Conservation (phyloP, 2,797 vertebrate genomes). For the Gambelia wislizenii region DNA sequence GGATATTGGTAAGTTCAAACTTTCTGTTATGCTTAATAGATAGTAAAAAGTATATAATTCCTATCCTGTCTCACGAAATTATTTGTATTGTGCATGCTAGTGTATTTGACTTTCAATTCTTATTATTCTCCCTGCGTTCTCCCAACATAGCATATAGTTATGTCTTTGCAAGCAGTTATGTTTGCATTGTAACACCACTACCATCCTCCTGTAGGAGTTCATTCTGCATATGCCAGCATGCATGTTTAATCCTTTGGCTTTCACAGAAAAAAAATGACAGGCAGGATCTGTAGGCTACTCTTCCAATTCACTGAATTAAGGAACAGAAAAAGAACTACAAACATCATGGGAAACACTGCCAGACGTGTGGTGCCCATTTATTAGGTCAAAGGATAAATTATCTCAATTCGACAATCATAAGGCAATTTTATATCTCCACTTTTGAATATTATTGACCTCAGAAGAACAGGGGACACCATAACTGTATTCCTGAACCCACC, state of each 20-base stretch:
- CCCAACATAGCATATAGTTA: neutral
- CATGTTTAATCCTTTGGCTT: too few relatives aligned
- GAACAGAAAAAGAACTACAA: too few relatives aligned
- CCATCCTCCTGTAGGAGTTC: neutral
- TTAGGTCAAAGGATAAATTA: too few relatives aligned
- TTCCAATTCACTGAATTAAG: too few relatives aligned
- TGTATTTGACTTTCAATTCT: neutral
- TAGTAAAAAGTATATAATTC: neutral
- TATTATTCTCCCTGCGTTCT: neutral
- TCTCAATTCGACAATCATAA: too few relatives aligned
- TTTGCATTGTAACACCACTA: neutral
- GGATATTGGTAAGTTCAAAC: neutral
- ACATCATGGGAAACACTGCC: too few relatives aligned
- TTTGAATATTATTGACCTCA: too few relatives aligned
- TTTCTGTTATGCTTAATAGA: too few relatives aligned
- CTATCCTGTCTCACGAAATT: neutral
- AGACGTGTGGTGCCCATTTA: too few relatives aligned
- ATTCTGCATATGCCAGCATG: neutral
- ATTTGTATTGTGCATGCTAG: neutral
- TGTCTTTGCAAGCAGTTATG: neutral
- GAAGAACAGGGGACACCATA: neutral
- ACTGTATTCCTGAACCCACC: neutral
- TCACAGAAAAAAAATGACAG: too few relatives aligned
- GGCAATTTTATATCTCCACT: too few relatives aligned
- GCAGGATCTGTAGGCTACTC: too few relatives aligned